Base-by-base conservation (phyloP, 2,797 vertebrate species). In the Cyclopterus lumpus region DNA sequence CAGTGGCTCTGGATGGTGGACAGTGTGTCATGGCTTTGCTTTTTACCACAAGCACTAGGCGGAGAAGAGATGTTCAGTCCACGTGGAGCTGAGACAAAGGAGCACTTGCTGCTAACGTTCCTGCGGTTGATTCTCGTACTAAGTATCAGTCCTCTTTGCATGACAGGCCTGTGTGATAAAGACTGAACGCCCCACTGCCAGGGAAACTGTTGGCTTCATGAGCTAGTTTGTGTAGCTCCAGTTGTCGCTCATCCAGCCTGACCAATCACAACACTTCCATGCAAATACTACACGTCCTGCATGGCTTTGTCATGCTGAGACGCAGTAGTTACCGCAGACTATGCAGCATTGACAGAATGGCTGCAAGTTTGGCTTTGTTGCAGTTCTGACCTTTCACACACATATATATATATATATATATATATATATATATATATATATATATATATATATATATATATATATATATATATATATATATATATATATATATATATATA, bases 31-130 rank as follows among this genome's bases (percentile, higher is more conserved):
- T 8, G 4, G 28, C 22, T 28, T 24, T 49, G 54, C n/a, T 20
- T 64, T 73, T 67, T 38, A 61, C 38, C 34, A 44, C 14, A 15
- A 34, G 26, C 34, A 38, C 30, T 36, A 54, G 48, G 66, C 40
- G 44, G 22, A 12, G 28, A 16, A 61, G 32, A 69, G 28, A 20
- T 38, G 26, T 67, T 67, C 24, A n/a, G 34, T 34, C 30, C 6
- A 3, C 3, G 20, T 59, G 32, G 12, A 48, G 32, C 20, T 24
- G 12, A 32, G 8, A 22, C 24, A 32, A 16, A 20, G 3, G 26
- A 15, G 9, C 18, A 11, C 38, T 54, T 53, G 54, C 44, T 32
- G 30, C 36, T n/a, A 54, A 49, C 42, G 5, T 59, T 34, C 24
- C 16, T 55, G 6, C 2, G 6, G 32, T 10, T 34, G 46, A n/a